Percentiles rank a stretch among this genome's conserved stretches.
phyloP scores from a whole-genome alignment of 2,888 invertebrate genomes.

The Lycophotia porphyrea region DNA sequence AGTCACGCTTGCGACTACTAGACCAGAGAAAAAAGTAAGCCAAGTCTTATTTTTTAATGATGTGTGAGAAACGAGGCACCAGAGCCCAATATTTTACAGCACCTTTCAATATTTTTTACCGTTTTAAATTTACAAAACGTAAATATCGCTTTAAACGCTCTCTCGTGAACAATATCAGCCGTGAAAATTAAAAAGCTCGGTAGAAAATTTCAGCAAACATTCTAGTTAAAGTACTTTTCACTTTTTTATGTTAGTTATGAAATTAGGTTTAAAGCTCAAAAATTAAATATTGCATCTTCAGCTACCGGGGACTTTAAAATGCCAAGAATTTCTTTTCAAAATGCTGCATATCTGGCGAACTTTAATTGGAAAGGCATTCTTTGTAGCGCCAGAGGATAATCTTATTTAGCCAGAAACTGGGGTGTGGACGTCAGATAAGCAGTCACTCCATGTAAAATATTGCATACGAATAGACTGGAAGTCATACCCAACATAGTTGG shows the following conservation, averaged over 20 bases:
- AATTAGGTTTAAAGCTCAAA: neutral
- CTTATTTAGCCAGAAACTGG: neutral
- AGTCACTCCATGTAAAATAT: neutral
- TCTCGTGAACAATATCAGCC: neutral
- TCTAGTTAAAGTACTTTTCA: neutral
- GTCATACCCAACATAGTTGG: too few species aligned
- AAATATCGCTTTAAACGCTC: neutral
- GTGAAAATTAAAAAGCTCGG: slow-evolving; percentile 3
- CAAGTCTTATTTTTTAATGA: neutral
- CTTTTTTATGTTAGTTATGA: neutral
- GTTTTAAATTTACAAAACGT: neutral
- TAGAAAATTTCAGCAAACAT: neutral
- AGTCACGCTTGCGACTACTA: too few species aligned
- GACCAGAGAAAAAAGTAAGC: neutral
- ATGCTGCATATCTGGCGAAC: neutral
- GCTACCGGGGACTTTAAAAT: neutral
- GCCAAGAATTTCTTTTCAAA: neutral
- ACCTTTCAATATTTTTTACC: neutral
- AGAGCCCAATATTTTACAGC: neutral
- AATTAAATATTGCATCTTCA: neutral
- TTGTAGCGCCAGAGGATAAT: neutral
- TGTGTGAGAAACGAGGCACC: neutral
- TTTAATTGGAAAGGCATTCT: slow-evolving; percentile 1
- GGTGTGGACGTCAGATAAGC: neutral
- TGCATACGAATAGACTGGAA: too few species aligned